Evolutionary conservation across 2,113 vertebrate genomes (phyloP), one percentile per base, ranked within the genome.

Genomic region (Saccopteryx leptura): DNA sequence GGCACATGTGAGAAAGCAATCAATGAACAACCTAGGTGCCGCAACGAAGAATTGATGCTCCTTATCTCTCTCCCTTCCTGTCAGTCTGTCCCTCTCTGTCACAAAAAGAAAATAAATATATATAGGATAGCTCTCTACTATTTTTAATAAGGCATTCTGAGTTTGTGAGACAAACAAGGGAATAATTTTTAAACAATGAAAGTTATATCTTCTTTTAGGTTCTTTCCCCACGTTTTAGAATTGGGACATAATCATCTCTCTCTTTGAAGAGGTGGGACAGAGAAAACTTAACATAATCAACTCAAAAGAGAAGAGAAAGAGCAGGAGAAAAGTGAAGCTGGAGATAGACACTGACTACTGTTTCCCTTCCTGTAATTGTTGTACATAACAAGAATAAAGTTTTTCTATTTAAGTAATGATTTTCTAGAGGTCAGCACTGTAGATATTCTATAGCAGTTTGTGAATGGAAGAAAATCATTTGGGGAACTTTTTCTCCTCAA

Each of bases 381-480:
- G 21, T 87, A 14, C 23, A 93, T 78, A 60, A 71, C 60, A 17
- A 84, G 86, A 96, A 95, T 61, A 96, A 93, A 84, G 56, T 84
- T 78, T 78, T 92, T 94, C 60, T 91, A 60, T 83, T 86, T 69
- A 86, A n/a, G 96, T 66, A 95, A 94, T 54, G 76, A 87, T 72
- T 76, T 91, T 65, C 52, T 89, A 94, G 63, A 83, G 68, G 52
- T 89, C 46, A 72, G 23, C 17, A 66, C 9, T 48, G 1, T 17
- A 81, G 76, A 60, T 72, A 88, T 63, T 88, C 83, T 95, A 12
- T 9, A 94, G 82, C 23, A 94, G 48, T 91, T 12, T 89, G n/a
- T 50, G 58, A 72, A 56, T 48, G 17, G n/a, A 80, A 96, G 50
- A n/a, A 18, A 92, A 87, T 72, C 75, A 90, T 78, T 74, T 88